Conservation (phyloP, 2,113 vertebrate genomes). For the Tapirus terrestris region DNA sequence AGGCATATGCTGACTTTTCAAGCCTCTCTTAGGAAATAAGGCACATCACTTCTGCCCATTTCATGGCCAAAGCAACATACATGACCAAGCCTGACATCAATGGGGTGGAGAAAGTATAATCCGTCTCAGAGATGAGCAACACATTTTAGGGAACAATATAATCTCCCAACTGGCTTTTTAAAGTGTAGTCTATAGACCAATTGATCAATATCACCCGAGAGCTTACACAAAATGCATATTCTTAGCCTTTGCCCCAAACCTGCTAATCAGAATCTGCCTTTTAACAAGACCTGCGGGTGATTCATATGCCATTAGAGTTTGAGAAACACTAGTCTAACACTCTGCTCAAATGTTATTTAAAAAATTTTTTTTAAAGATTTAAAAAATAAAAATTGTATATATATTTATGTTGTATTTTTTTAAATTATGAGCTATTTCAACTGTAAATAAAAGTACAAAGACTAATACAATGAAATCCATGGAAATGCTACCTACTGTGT, state of each 20-base stretch:
- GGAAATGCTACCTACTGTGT: background rate
- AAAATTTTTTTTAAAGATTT: background rate
- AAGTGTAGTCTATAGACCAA: background rate
- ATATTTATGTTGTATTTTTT: background rate
- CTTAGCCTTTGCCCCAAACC: background rate
- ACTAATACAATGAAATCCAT: background rate
- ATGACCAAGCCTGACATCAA: background rate
- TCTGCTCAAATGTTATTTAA: background rate
- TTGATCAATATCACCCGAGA: background rate
- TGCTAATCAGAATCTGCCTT: background rate
- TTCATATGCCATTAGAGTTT: background rate
- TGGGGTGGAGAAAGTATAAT: background rate
- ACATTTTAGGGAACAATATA: background rate
- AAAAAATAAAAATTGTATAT: background rate
- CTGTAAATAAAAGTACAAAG: background rate
- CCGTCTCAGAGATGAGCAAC: background rate
- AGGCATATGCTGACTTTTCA: background rate
- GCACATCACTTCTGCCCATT: background rate
- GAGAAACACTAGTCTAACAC: background rate
- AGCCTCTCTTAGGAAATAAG: background rate
- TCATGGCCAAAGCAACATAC: background rate
- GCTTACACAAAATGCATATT: background rate
- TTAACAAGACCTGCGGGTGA: background rate
- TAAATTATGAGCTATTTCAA: background rate
- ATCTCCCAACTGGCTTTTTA: background rate